Percentiles rank a stretch among this genome's conserved stretches.
phyloP scores from a whole-genome alignment of 1,140 invertebrate genomes.

The Cardiocondyla obscurior region DNA sequence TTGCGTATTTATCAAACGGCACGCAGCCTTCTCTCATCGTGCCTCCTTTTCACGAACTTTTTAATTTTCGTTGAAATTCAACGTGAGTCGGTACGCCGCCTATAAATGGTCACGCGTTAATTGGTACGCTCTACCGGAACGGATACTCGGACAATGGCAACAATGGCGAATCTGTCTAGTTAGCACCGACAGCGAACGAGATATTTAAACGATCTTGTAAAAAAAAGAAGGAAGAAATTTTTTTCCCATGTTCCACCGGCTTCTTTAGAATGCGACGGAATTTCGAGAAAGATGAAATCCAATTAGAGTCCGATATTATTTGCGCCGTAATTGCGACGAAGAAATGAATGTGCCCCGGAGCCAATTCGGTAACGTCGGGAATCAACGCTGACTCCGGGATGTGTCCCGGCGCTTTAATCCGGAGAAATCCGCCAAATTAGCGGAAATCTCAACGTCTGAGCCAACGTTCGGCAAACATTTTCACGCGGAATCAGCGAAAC shows the following conservation, averaged over 20 bases:
- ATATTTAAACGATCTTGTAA: not conserved
- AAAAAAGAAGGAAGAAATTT: no score
- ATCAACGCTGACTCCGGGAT: not conserved
- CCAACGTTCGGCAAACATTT: conserved; percentile 40
- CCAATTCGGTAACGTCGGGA: not conserved
- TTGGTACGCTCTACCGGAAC: conserved; percentile 50
- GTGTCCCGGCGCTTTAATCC: conserved; percentile 10
- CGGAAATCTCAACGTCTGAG: conserved; percentile 2
- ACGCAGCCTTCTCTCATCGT: not conserved
- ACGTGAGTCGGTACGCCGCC: not conserved
- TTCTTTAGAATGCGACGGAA: not conserved
- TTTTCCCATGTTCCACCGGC: not conserved
- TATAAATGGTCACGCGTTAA: conserved; percentile 63
- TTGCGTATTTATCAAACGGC: conserved; percentile 51
- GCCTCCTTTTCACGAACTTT: conserved; percentile 6
- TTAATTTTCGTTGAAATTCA: conserved; percentile 40
- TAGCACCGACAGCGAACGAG: not conserved
- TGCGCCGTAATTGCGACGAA: not conserved
- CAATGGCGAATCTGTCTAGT: not conserved
- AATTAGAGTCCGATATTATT: not conserved
- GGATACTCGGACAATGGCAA: conserved; percentile 8
- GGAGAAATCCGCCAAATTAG: conserved; percentile 41
- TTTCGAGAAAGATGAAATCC: not conserved
- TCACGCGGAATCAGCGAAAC: conserved; percentile 51
- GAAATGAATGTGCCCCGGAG: not conserved